Evolutionary conservation across 2,797 vertebrate species (phyloP).

Genomic region (Melanotaenia nigrans): DNA sequence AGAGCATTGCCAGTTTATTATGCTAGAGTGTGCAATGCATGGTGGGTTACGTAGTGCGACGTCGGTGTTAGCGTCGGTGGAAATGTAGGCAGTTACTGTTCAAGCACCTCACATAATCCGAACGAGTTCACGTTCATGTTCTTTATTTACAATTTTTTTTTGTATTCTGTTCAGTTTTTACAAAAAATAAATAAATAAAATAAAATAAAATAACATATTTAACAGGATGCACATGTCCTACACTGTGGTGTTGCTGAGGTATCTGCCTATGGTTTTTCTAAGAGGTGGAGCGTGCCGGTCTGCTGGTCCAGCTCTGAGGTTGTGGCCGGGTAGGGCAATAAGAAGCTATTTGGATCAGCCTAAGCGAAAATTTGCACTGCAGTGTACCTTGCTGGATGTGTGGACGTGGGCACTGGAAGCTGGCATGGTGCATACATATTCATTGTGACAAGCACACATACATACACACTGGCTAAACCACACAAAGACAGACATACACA

Average conservation of each 20-base stretch:
- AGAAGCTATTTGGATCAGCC: slow-evolving; percentile 72
- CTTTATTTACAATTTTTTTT: too few species aligned
- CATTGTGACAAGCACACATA: slow-evolving; percentile 59
- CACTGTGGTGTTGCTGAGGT: slow-evolving; percentile 64
- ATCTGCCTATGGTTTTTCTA: slow-evolving; percentile 59
- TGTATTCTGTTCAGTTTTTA: too few species aligned
- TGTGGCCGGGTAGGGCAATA: slow-evolving; percentile 58
- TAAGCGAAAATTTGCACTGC: slow-evolving; percentile 36
- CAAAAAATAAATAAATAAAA: too few species aligned
- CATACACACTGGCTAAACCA: slow-evolving; percentile 43
- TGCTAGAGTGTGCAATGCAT: too few species aligned
- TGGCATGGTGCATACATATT: slow-evolving; percentile 60
- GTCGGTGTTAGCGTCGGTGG: too few species aligned
- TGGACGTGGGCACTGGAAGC: slow-evolving; percentile 66
- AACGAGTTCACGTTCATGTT: too few species aligned
- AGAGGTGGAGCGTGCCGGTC: slow-evolving; percentile 66
- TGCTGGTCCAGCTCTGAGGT: slow-evolving; percentile 51
- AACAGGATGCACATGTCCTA: not conserved
- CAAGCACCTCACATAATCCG: too few species aligned
- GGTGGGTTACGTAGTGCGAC: too few species aligned
- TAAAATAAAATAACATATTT: too few species aligned
- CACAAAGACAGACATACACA: slow-evolving; percentile 52
- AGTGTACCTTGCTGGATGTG: slow-evolving; percentile 58
- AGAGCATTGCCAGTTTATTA: too few species aligned
- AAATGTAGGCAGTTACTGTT: too few species aligned